Evolutionary conservation across 2,888 invertebrate genomes (phyloP).

Genomic region (Drosophila neutralis): DNA sequence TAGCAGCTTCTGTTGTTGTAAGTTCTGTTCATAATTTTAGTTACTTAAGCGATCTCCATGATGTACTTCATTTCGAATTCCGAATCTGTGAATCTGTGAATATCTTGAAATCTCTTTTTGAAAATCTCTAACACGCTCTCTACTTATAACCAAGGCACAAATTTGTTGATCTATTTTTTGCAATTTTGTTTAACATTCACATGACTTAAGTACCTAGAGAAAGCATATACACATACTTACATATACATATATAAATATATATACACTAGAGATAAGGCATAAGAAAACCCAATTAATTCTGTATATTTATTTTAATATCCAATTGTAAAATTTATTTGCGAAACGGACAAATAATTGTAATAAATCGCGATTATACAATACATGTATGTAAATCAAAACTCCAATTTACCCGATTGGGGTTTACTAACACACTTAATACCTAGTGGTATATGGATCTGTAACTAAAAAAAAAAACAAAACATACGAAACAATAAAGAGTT

Average conservation of each 20-base stretch:
- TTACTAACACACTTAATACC: slow-evolving; percentile 31
- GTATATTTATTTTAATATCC: slow-evolving; percentile 61
- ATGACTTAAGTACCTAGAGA: slow-evolving; percentile 75
- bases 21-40: slow-evolving; percentile 42
- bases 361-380: slow-evolving; percentile 24
- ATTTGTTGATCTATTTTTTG: slow-evolving; percentile 32
- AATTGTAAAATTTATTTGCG: slow-evolving; percentile 61
- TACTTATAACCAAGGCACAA: slow-evolving; percentile 49
- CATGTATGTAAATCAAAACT: slow-evolving; percentile 21
- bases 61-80: slow-evolving; percentile 62
- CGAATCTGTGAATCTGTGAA: slow-evolving; percentile 46
- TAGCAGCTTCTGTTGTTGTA: slow-evolving; percentile 36
- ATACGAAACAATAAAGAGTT: slow-evolving; percentile 60
- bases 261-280: slow-evolving; percentile 41
- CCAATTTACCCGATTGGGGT: slow-evolving; percentile 8
- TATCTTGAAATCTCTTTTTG: slow-evolving; percentile 42
- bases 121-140: slow-evolving; percentile 37
- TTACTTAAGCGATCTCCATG: slow-evolving; percentile 67
- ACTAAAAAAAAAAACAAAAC: slow-evolving; percentile 34
- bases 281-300: slow-evolving; percentile 19
- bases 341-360: slow-evolving; percentile 74
- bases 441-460: slow-evolving; percentile 46
- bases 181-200: slow-evolving; percentile 42
- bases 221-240: slow-evolving; percentile 55
- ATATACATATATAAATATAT: slow-evolving; percentile 33